Conservation (phyloP, 2,113 vertebrate genomes). For the Rattus rattus region DNA sequence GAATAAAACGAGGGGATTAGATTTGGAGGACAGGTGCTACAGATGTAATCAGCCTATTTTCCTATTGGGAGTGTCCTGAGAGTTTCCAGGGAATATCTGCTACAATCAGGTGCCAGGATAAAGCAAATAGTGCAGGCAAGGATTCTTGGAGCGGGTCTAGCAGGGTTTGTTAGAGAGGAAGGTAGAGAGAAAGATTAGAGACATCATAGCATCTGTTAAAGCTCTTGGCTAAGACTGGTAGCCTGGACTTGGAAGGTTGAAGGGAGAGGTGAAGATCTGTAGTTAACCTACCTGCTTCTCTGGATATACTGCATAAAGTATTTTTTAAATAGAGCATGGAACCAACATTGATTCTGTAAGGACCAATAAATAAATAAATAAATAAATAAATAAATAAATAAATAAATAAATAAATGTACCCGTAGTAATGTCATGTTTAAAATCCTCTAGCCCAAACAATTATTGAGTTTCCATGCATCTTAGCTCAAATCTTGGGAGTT, state of each 20-base stretch:
- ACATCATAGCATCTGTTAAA: background rate
- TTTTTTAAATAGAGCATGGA: background rate
- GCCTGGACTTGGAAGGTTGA: too few species aligned
- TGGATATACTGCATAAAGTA: background rate
- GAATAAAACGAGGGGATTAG: background rate
- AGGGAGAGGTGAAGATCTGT: background rate
- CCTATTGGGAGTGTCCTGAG: background rate
- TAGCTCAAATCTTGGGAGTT: slow-evolving; percentile 3
- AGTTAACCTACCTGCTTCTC: background rate
- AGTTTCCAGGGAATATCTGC: background rate
- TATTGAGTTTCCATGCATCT: background rate
- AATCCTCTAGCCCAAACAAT: background rate
- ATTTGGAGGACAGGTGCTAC: background rate
- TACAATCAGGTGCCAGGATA: background rate
- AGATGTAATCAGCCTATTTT: background rate
- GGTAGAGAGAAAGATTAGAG: background rate
- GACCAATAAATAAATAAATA: background rate
- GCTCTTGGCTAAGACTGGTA: background rate
- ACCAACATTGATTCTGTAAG: background rate
- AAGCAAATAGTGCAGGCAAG: too few species aligned
- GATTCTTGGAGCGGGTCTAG: background rate
- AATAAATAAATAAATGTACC: background rate
- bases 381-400: too few species aligned
- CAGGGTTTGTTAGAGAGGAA: background rate
- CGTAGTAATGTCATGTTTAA: background rate